Percentiles rank a stretch among this genome's conserved stretches.
Conservation (phyloP, 2,113 vertebrate genomes). For the Elephantulus edwardii region DNA sequence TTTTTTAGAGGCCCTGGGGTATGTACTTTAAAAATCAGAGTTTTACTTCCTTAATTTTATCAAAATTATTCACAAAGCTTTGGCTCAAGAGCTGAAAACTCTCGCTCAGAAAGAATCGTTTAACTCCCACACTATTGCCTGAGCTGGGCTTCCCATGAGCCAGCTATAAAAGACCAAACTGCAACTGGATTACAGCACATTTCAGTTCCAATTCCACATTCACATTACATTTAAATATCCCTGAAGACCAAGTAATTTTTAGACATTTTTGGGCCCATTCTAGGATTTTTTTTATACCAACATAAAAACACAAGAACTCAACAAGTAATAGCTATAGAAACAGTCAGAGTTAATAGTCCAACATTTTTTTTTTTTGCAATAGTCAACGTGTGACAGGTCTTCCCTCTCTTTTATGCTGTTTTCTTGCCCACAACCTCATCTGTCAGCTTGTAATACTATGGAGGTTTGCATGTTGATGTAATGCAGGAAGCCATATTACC, state of each 20-base stretch:
- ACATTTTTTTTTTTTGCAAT: neutral
- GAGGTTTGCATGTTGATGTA: no score
- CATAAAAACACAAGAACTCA: neutral
- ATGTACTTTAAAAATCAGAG: neutral
- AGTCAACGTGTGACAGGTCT: neutral
- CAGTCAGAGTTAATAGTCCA: neutral
- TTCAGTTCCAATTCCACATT: neutral
- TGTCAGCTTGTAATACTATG: no score
- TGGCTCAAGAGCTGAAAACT: no score
- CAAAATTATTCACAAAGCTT: neutral
- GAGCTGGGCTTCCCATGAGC: neutral
- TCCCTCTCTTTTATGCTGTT: no score
- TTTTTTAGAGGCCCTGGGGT: neutral
- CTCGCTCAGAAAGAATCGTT: neutral
- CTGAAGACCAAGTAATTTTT: conserved; percentile 7
- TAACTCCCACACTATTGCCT: fast-evolving
- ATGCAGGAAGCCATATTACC: no score
- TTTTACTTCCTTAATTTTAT: neutral
- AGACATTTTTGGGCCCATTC: neutral
- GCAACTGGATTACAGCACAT: neutral
- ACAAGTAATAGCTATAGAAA: neutral
- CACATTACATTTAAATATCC: neutral
- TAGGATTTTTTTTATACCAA: neutral
- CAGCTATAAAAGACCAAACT: neutral
- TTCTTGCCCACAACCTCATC: no score